Base-by-base conservation (phyloP, 1,140 invertebrate species). In the Zaprionus davidi region DNA sequence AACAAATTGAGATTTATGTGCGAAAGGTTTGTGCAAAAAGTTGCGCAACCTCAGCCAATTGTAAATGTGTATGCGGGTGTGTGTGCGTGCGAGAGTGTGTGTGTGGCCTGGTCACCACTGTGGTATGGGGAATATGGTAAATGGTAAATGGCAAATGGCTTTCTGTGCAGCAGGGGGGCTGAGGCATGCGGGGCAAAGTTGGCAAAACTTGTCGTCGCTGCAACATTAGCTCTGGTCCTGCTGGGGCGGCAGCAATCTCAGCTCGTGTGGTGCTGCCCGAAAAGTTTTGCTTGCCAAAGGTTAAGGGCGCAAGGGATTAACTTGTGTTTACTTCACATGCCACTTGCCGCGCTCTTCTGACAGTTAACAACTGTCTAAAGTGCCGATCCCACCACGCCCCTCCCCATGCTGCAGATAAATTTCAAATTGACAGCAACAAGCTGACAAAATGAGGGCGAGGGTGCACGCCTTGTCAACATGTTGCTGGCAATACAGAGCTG, bases 1-100 rank as follows among this genome's bases (percentile, higher is more conserved):
- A 84, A 84, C 84, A 88, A 88, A 88, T 88, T 88, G 81, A 88
- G 84, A 88, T 88, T 88, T 88, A 88, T 88, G 78, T 88, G 76
- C 63, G 75, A 76, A 67, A 63, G 64, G 70, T 72, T 68, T 78
- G 77, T 81, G 83, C 77, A 70, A 88, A 75, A 88, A 88, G 78
- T 88, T 88, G 81, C 74, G 71, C 78, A 90, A 87, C 84, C 85
- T 84, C 85, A 87, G 83, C 84, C 83, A 88, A 87, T 88, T 79
- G 66, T 64, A 28, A 17, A 12, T 68, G 60, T 69, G 71, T 13
- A 12, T 53, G 60, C 26, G 53, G 59, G 76, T 53, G 58, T 65
- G 69, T 63, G 71, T 53, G 20, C 28, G 41, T 49, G 51, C 11
- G 24, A 41, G 53, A 34, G 53, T 63, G 56, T 68, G 60, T 62